A percentile compares a stretch with the other conserved stretches of the same genome.
phyloP scores from a whole-genome alignment of 2,888 invertebrate species.

The Polydrusus cervinus region DNA sequence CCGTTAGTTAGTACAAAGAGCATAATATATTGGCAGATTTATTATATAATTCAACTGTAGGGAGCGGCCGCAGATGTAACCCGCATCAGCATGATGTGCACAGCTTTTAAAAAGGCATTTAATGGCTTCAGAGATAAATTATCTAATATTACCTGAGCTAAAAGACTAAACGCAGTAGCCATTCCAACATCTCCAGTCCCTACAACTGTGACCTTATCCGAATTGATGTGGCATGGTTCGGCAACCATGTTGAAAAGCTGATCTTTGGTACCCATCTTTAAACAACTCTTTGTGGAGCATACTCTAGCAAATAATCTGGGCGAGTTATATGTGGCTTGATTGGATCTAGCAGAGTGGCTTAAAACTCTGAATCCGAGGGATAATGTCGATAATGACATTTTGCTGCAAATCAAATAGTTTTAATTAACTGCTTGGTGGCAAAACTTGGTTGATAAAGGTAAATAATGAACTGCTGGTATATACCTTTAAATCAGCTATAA shows the following conservation, averaged over 20 bases:
- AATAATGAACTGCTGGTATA: too few species aligned
- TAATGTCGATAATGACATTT: conserved; percentile 25
- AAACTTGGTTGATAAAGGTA: not conserved
- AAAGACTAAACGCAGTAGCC: conserved; percentile 89
- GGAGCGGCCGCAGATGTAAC: too few species aligned
- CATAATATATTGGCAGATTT: too few species aligned
- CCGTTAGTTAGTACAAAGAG: too few species aligned
- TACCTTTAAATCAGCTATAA: too few species aligned
- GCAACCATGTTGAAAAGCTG: conserved; percentile 73
- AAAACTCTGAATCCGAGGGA: conserved; percentile 8
- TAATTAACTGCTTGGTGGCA: conserved; percentile 8
- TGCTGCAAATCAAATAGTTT: not conserved
- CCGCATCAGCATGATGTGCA: too few species aligned
- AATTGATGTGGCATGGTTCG: conserved; percentile 72
- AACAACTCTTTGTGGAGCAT: conserved; percentile 9
- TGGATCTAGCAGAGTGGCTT: not conserved
- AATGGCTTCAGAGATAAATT: too few species aligned
- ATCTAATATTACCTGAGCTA: conserved; percentile 82
- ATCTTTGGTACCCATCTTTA: conserved; percentile 60
- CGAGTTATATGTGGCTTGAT: not conserved
- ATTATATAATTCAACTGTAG: too few species aligned
- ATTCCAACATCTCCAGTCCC: conserved; percentile 93
- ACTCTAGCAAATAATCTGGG: conserved; percentile 12
- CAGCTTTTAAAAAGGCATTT: too few species aligned
- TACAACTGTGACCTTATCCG: conserved; percentile 86